phyloP scores from a whole-genome alignment of 2,888 invertebrate genomes.

The Lycia hirtaria region DNA sequence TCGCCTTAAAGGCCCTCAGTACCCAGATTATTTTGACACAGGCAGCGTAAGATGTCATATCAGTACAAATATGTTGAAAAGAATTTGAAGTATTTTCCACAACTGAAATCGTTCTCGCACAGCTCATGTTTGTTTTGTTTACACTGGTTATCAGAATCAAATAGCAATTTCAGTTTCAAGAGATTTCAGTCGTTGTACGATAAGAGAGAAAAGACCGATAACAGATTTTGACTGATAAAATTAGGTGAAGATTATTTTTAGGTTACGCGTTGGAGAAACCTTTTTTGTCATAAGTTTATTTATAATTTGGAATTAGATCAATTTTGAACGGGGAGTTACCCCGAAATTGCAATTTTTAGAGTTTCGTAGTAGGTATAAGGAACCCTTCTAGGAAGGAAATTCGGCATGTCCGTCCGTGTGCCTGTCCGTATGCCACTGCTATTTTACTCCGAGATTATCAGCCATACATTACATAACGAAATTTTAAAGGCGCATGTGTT shows the following conservation, averaged over 20 bases:
- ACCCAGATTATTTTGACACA: no score
- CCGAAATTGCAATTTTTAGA: no score
- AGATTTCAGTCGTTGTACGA: conserved; percentile 31
- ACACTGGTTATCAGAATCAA: conserved; percentile 25
- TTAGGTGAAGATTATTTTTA: background rate
- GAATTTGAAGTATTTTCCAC: background rate
- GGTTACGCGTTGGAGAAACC: background rate
- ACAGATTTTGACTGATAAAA: background rate
- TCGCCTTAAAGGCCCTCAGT: no score
- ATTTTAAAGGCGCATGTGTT: no score
- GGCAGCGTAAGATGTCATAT: no score
- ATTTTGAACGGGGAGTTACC: background rate
- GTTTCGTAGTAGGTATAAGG: no score
- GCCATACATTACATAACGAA: no score
- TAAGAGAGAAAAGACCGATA: conserved; percentile 25
- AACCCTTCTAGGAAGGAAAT: no score
- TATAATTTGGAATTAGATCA: background rate
- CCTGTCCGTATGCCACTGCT: no score
- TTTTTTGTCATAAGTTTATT: background rate
- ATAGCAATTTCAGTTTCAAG: conserved; percentile 4
- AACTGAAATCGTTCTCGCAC: background rate
- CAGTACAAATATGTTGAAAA: background rate
- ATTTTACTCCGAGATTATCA: no score
- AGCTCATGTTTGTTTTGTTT: conserved; percentile 27
- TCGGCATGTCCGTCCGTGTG: no score